Evolutionary conservation across 2,797 vertebrate genomes (phyloP).

Genomic region (Garrulus glandarius): DNA sequence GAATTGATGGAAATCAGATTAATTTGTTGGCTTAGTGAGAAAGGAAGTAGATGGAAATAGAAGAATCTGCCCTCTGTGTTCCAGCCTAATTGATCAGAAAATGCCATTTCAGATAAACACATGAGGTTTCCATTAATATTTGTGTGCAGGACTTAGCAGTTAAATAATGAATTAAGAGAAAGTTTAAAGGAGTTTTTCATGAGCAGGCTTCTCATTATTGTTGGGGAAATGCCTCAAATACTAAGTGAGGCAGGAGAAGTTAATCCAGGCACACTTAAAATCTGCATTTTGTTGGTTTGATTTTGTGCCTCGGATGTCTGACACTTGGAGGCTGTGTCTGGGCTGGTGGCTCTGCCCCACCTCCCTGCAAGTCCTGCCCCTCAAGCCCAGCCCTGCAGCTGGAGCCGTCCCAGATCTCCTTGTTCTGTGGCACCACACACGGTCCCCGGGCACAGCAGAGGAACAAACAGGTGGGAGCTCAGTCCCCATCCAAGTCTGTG

Average conservation of each 20-base stretch:
- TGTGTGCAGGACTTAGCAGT: background rate
- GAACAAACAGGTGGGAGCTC: background rate
- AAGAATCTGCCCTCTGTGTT: background rate
- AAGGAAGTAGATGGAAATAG: background rate
- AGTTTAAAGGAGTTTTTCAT: background rate
- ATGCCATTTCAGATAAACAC: background rate
- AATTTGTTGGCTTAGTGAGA: background rate
- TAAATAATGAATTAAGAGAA: background rate
- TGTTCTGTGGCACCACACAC: background rate
- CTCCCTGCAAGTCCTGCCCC: background rate
- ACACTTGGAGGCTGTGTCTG: background rate
- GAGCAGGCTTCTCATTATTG: background rate
- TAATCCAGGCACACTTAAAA: background rate
- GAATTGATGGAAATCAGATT: background rate
- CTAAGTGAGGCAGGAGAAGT: background rate
- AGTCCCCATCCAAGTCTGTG: background rate
- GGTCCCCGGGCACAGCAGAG: background rate
- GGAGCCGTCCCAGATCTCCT: background rate
- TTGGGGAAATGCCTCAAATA: background rate
- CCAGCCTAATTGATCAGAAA: background rate
- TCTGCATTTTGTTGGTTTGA: background rate
- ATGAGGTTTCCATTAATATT: background rate
- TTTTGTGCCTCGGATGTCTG: background rate
- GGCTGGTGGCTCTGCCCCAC: background rate
- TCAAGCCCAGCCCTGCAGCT: rapidly evolving